These are phyloP conservation scores for Hirundo rustica DNA, from an alignment of 2,797 vertebrate species.

Conservation along the genomic window DNA sequence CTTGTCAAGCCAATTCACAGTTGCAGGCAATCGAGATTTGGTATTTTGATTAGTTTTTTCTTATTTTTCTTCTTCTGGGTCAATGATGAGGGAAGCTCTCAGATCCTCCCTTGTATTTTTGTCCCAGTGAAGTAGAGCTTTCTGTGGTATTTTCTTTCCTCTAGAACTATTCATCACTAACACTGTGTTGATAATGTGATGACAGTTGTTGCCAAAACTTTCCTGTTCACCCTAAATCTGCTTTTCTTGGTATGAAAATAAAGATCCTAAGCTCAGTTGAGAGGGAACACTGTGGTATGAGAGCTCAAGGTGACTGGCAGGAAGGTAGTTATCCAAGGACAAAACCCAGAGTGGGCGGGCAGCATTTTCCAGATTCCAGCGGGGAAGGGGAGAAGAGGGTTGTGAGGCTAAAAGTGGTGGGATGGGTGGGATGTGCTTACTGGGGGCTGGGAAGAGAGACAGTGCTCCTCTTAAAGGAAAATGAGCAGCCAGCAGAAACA, in stretches of 20 bases:
- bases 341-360: neutral
- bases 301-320: slow-evolving; percentile 54
- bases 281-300: neutral
- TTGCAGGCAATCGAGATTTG: neutral
- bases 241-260: slow-evolving; percentile 55
- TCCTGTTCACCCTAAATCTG: slow-evolving; percentile 63
- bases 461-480: slow-evolving; percentile 66
- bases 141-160: slow-evolving; percentile 35
- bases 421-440: slow-evolving; percentile 15
- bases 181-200: slow-evolving; percentile 67
- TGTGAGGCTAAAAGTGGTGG: neutral
- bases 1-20: slow-evolving; percentile 1
- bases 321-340: slow-evolving; percentile 52
- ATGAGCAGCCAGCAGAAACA: slow-evolving; percentile 77
- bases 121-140: slow-evolving; percentile 30
- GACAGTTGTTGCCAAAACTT: slow-evolving; percentile 74
- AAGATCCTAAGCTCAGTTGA: slow-evolving; percentile 26
- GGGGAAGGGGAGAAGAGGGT: slow-evolving; percentile 23
- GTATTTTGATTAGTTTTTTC: slow-evolving; percentile 27
- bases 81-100: slow-evolving; percentile 25
- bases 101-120: slow-evolving; percentile 26
- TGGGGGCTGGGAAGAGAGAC: slow-evolving; percentile 54
- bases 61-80: neutral
- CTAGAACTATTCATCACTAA: slow-evolving; percentile 62
- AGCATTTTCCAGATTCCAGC: slow-evolving; percentile 76